Evolutionary conservation across 2,888 invertebrate species (phyloP).

Genomic region (Tolmerus cingulatus): DNA sequence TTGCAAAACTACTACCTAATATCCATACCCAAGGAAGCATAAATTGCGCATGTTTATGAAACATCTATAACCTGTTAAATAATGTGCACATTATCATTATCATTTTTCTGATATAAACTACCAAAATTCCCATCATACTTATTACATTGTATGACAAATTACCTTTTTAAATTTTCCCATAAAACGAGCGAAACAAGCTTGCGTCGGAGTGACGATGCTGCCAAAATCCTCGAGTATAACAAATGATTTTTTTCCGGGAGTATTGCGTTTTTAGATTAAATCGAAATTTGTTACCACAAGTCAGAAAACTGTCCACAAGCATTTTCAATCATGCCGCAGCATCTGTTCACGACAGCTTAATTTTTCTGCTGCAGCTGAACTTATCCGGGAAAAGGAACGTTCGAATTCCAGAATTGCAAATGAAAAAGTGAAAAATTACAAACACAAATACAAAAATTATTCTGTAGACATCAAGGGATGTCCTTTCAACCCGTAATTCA

Average conservation of each 20-base stretch:
- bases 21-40: neutral
- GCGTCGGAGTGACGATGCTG: neutral
- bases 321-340: neutral
- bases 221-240: neutral
- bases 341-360: conserved; percentile 29
- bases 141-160: neutral
- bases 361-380: neutral
- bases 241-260: neutral
- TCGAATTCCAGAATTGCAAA: neutral
- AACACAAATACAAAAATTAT: neutral
- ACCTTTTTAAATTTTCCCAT: neutral
- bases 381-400: neutral
- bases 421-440: neutral
- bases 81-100: neutral
- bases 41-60: neutral
- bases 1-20: no score
- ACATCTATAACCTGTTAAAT: neutral
- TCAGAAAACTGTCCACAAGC: neutral
- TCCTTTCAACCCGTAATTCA: neutral
- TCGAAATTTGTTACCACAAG: neutral
- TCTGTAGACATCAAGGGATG: neutral
- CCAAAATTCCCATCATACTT: neutral
- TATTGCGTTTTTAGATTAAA: neutral
- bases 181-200: neutral
- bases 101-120: neutral